phyloP scores from a whole-genome alignment of 2,797 vertebrate species.

The Limosa lapponica region DNA sequence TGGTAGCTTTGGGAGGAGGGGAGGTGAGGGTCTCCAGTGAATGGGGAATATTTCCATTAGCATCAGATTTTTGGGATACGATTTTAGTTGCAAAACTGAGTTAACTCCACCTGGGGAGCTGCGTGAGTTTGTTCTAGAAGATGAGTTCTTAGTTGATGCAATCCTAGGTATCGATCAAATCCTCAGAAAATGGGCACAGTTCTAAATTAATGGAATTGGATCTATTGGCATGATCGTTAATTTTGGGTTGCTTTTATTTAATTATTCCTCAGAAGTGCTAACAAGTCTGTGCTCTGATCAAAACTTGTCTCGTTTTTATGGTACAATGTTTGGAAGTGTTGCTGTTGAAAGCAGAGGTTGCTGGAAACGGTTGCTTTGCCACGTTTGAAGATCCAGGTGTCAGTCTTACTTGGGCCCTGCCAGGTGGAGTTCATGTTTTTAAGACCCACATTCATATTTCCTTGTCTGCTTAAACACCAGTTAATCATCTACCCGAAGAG shows the following conservation, averaged over 20 bases:
- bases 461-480: not conserved
- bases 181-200: not conserved
- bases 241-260: not conserved
- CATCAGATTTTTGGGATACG: not conserved
- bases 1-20: not conserved
- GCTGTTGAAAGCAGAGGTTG: not conserved
- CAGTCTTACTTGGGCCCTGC: not conserved
- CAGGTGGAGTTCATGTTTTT: not conserved
- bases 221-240: not conserved
- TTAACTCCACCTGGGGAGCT: not conserved
- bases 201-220: not conserved
- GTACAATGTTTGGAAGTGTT: not conserved
- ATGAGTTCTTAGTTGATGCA: not conserved
- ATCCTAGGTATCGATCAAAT: not conserved
- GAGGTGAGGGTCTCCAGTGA: slow-evolving; percentile 26
- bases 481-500: not conserved
- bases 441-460: not conserved
- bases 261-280: not conserved
- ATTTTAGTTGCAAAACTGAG: not conserved
- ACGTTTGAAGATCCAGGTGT: not conserved
- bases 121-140: not conserved
- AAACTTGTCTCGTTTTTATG: not conserved
- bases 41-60: not conserved
- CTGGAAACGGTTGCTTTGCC: not conserved
- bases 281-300: not conserved